Percentiles rank a stretch among this genome's conserved stretches.
These are phyloP conservation scores for Cydia splendana DNA, from an alignment of 1,140 invertebrate genomes.

Conservation along the genomic window DNA sequence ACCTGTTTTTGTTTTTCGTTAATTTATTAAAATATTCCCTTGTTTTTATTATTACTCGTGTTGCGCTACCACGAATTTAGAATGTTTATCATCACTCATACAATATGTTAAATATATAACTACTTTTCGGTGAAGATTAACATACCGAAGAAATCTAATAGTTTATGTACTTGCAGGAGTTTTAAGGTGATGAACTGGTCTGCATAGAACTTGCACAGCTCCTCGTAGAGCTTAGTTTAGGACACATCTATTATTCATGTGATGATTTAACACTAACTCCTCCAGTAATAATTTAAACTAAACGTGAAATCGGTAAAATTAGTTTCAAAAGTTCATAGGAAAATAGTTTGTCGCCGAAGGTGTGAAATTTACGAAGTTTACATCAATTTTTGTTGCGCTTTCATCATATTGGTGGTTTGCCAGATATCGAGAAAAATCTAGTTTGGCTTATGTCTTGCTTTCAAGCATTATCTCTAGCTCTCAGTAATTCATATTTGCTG, in stretches of 20 bases:
- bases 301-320: too few relatives aligned
- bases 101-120: not conserved
- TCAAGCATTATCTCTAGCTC: too few relatives aligned
- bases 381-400: not conserved
- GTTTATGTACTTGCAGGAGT: too few relatives aligned
- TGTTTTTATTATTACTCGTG: not conserved
- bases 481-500: too few relatives aligned
- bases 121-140: not conserved
- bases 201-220: too few relatives aligned
- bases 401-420: constrained; percentile 10
- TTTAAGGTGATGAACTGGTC: too few relatives aligned
- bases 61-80: not conserved
- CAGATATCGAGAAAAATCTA: constrained; percentile 14
- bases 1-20: not conserved
- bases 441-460: not conserved
- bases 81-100: not conserved
- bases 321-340: not conserved
- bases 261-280: too few relatives aligned
- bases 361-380: not conserved
- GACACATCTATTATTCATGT: too few relatives aligned
- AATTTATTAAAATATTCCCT: not conserved
- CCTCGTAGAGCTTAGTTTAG: too few relatives aligned
- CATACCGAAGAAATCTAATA: too few relatives aligned
- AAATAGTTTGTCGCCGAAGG: not conserved
- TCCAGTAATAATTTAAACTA: not conserved